phyloP scores from a whole-genome alignment of 2,113 vertebrate genomes.

The Sminthopsis crassicaudata region DNA sequence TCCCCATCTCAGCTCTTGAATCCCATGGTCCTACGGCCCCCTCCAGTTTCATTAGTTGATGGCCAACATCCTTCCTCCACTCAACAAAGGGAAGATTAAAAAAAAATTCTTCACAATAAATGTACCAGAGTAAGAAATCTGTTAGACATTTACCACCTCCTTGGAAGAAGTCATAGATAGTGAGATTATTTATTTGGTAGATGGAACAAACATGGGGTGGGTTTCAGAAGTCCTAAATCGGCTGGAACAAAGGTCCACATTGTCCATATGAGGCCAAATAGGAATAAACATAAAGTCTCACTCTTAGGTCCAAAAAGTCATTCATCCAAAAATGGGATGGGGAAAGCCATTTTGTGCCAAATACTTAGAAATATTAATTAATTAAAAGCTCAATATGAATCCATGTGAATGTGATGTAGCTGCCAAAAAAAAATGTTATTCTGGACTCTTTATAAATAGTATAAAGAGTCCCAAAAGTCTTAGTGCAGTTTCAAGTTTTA shows the following conservation, averaged over 20 bases:
- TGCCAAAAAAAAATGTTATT: neutral
- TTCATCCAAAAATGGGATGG: neutral
- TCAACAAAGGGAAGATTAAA: conserved; percentile 8
- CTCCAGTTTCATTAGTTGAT: neutral
- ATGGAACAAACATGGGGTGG: neutral
- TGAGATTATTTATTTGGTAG: neutral
- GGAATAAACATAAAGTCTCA: neutral
- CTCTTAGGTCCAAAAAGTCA: neutral
- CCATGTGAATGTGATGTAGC: neutral
- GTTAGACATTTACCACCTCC: neutral
- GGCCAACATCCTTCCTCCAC: neutral
- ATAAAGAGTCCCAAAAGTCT: neutral
- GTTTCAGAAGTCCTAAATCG: neutral
- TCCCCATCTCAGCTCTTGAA: neutral
- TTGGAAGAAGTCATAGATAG: neutral
- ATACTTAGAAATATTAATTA: neutral
- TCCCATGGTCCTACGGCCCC: neutral
- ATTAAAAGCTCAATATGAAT: neutral
- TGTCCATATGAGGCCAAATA: neutral
- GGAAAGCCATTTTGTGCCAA: neutral
- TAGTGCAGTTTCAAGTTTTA: neutral
- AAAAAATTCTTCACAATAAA: conserved; percentile 39
- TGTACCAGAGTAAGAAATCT: neutral
- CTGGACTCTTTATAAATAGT: neutral
- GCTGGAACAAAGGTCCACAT: neutral